Percentiles rank a stretch among this genome's conserved stretches.
phyloP scores from a whole-genome alignment of 2,797 vertebrate species.

The Myiotriccus ornatus region DNA sequence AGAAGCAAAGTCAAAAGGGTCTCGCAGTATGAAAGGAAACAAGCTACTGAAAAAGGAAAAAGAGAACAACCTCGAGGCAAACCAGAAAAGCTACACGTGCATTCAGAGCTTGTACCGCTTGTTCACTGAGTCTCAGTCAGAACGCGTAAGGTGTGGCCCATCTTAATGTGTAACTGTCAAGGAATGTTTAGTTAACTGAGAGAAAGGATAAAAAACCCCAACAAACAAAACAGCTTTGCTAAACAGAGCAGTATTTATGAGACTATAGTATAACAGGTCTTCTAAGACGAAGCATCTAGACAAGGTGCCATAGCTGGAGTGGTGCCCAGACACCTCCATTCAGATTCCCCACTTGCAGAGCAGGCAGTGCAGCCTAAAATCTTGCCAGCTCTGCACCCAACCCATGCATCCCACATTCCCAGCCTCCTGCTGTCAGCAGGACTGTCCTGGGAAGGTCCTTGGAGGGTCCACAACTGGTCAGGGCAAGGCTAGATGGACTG shows the following conservation, averaged over 20 bases:
- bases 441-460: background rate
- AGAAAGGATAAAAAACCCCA: background rate
- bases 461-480: fast-evolving
- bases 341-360: background rate
- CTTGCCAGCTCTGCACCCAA: fast-evolving
- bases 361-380: background rate
- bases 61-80: background rate
- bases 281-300: background rate
- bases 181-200: background rate
- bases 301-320: background rate
- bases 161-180: background rate
- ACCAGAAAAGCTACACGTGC: background rate
- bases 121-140: background rate
- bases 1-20: background rate
- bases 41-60: background rate
- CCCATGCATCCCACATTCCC: fast-evolving
- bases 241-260: background rate
- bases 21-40: background rate
- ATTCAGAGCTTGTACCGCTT: background rate
- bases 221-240: background rate
- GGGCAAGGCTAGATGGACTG: background rate
- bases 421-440: background rate
- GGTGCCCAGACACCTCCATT: background rate
- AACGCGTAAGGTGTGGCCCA: background rate
- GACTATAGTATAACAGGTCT: background rate